phyloP scores from a whole-genome alignment of 2,888 invertebrate genomes.

The Acrobasis repandana region DNA sequence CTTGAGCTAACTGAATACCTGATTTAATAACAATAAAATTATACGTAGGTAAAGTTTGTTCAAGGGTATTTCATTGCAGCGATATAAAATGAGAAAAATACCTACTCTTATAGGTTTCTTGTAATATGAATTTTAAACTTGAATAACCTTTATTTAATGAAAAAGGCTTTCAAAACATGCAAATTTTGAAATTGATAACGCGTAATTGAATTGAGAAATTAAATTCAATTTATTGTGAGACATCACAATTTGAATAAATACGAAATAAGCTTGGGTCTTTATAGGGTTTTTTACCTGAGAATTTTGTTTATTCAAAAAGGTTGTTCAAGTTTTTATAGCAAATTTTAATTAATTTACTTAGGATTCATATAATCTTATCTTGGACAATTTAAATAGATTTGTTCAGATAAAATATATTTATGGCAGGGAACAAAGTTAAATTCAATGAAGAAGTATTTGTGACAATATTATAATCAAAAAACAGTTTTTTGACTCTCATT shows the following conservation, averaged over 20 bases:
- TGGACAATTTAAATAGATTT: background rate
- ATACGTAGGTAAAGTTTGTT: too few relatives aligned
- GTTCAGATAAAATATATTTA: too few relatives aligned
- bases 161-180: background rate
- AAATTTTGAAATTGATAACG: background rate
- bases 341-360: constrained; percentile 1
- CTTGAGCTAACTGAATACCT: too few relatives aligned
- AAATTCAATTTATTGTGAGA: background rate
- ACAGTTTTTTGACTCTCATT: too few relatives aligned
- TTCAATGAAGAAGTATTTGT: too few relatives aligned
- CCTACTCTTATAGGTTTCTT: too few relatives aligned
- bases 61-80: too few relatives aligned
- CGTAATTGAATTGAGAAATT: background rate
- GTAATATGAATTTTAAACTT: too few relatives aligned
- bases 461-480: too few relatives aligned
- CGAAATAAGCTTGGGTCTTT: background rate
- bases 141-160: background rate
- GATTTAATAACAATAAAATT: too few relatives aligned
- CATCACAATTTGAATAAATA: background rate
- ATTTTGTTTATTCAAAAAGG: constrained; percentile 1
- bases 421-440: too few relatives aligned
- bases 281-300: constrained; percentile 7
- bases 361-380: background rate
- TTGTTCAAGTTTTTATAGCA: background rate
- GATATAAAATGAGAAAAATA: too few relatives aligned